Evolutionary conservation across 2,797 vertebrate species (phyloP).

Genomic region (Pelobates cultripes): DNA sequence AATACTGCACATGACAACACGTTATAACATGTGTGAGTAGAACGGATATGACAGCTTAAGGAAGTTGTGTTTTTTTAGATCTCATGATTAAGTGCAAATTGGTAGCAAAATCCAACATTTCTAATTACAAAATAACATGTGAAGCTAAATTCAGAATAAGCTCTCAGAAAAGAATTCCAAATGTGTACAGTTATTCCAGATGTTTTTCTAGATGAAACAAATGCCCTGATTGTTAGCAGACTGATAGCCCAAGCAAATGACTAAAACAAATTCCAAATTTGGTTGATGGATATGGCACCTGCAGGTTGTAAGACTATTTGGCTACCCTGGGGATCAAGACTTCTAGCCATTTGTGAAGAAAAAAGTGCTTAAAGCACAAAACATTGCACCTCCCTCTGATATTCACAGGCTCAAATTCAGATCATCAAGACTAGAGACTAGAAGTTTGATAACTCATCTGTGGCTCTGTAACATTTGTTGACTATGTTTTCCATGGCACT

Average conservation of each 20-base stretch:
- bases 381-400: no score
- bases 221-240: slow-evolving; percentile 60
- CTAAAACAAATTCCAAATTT: slow-evolving; percentile 55
- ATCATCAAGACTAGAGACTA: no score
- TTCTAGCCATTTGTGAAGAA: slow-evolving; percentile 19
- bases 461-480: no score
- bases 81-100: slow-evolving; percentile 57
- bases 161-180: slow-evolving; percentile 61
- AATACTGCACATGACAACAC: slow-evolving; percentile 28
- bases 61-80: slow-evolving; percentile 36
- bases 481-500: no score
- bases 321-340: slow-evolving; percentile 52
- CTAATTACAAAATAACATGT: slow-evolving; percentile 61
- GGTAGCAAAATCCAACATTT: slow-evolving; percentile 59
- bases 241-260: slow-evolving; percentile 61
- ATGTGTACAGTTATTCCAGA: slow-evolving; percentile 63
- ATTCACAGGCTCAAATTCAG: no score
- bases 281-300: slow-evolving; percentile 61
- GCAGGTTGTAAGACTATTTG: slow-evolving; percentile 60
- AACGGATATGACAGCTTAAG: slow-evolving; percentile 38
- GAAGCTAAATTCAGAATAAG: slow-evolving; percentile 59
- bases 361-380: neutral
- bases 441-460: no score
- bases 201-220: slow-evolving; percentile 67
- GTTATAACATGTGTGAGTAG: slow-evolving; percentile 20